Evolutionary conservation across 2,797 vertebrate genomes (phyloP).

Genomic region (Meda fulgida): DNA sequence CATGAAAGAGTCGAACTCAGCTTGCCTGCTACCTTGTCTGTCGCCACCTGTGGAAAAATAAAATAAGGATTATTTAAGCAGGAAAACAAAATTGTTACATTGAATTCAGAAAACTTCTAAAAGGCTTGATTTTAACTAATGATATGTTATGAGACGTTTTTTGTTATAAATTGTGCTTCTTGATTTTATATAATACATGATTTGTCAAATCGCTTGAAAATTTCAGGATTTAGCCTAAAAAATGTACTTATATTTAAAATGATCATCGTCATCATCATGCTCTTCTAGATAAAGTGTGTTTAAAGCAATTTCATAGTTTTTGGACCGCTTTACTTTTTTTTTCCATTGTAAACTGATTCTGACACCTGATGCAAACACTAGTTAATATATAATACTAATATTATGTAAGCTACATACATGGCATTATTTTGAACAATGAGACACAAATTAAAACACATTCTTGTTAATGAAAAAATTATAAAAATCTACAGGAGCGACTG

Average conservation of each 20-base stretch:
- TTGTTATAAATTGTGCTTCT: background rate
- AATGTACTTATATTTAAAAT: background rate
- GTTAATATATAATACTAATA: background rate
- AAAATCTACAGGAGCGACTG: slow-evolving; percentile 81
- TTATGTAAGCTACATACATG: too few species aligned
- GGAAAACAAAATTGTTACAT: background rate
- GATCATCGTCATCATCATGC: background rate
- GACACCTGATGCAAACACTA: background rate
- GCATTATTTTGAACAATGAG: too few species aligned
- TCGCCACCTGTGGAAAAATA: slow-evolving; percentile 88
- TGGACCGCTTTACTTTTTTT: background rate
- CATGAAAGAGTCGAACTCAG: slow-evolving; percentile 99
- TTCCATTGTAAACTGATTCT: background rate
- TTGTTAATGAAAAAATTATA: background rate
- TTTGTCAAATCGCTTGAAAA: background rate
- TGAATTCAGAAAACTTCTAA: too few species aligned
- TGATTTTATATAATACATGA: background rate
- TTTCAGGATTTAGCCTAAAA: background rate
- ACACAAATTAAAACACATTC: too few species aligned
- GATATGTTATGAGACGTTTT: background rate
- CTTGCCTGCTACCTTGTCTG: slow-evolving; percentile 97
- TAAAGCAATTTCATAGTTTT: background rate
- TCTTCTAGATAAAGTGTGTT: background rate
- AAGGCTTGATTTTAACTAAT: background rate
- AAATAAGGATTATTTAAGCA: background rate